Evolutionary conservation across 1,140 invertebrate genomes (phyloP).

Genomic region (Drosophila baimaii): DNA sequence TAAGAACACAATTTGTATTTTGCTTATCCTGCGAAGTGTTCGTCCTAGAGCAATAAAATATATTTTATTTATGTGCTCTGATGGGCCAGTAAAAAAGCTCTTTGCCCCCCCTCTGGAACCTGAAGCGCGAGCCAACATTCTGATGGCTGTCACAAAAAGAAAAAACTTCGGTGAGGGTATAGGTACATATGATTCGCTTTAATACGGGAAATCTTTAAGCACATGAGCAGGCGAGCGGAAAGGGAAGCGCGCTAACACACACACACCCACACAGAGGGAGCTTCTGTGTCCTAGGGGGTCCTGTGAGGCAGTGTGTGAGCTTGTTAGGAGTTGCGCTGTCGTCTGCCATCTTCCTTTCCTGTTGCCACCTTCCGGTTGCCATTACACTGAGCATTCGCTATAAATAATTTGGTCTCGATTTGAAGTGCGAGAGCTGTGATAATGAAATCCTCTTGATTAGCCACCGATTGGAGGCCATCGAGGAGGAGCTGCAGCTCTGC

Average conservation of each 20-base stretch:
- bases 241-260: conserved; percentile 24
- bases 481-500: conserved; percentile 31
- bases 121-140: conserved; percentile 4
- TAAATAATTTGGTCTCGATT: conserved; percentile 68
- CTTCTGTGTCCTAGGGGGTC: conserved; percentile 28
- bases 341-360: conserved; percentile 52
- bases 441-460: conserved; percentile 76
- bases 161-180: conserved; percentile 8
- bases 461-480: conserved; percentile 24
- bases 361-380: conserved; percentile 68
- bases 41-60: conserved; percentile 21
- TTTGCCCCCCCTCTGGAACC: neutral
- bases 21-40: conserved; percentile 5
- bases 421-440: conserved; percentile 57
- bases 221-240: conserved; percentile 15
- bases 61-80: conserved; percentile 19
- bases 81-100: conserved; percentile 21
- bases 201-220: conserved; percentile 55
- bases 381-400: conserved; percentile 68
- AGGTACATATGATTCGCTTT: conserved; percentile 61
- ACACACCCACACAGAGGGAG: conserved; percentile 6
- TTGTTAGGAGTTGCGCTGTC: conserved; percentile 64
- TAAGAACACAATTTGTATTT: conserved; percentile 1
- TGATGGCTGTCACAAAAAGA: conserved; percentile 26
- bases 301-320: conserved; percentile 17